A percentile compares a stretch with the other conserved stretches of the same genome.
Conservation (phyloP, 2,113 vertebrate species). For the Okapia johnstoni region DNA sequence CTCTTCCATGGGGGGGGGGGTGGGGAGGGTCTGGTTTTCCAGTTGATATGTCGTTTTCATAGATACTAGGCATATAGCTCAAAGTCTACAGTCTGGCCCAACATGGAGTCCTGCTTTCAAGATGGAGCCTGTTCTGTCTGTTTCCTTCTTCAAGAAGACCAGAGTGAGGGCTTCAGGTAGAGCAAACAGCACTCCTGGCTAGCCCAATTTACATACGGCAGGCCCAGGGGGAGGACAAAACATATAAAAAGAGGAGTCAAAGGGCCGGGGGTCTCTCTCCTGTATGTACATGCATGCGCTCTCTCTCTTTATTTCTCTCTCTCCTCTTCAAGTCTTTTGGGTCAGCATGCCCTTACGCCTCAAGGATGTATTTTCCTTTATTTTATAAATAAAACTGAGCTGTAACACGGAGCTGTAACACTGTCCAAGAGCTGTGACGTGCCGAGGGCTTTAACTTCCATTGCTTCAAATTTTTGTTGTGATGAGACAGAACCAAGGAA, state of each 20-base stretch:
- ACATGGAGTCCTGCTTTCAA: neutral
- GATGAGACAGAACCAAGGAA: neutral
- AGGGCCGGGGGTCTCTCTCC: neutral
- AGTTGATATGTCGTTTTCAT: neutral
- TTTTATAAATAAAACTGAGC: neutral
- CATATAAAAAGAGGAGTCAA: neutral
- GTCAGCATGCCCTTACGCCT: neutral
- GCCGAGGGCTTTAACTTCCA: neutral
- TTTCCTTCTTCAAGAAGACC: neutral
- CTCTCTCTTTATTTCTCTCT: neutral
- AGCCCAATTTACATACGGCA: neutral
- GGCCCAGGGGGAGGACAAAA: neutral
- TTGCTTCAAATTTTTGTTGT: neutral
- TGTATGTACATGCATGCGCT: accelerated
- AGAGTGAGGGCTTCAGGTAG: neutral
- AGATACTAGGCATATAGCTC: neutral
- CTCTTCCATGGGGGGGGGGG: neutral
- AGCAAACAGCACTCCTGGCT: neutral
- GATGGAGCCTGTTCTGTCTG: neutral
- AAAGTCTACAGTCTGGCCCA: neutral
- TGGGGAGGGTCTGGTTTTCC: neutral
- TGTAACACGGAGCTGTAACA: neutral
- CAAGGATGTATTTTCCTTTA: neutral
- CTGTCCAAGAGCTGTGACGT: neutral
- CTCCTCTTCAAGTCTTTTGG: neutral